Base-by-base conservation (phyloP, 2,797 vertebrate species). In the Protosalanx chinensis region DNA sequence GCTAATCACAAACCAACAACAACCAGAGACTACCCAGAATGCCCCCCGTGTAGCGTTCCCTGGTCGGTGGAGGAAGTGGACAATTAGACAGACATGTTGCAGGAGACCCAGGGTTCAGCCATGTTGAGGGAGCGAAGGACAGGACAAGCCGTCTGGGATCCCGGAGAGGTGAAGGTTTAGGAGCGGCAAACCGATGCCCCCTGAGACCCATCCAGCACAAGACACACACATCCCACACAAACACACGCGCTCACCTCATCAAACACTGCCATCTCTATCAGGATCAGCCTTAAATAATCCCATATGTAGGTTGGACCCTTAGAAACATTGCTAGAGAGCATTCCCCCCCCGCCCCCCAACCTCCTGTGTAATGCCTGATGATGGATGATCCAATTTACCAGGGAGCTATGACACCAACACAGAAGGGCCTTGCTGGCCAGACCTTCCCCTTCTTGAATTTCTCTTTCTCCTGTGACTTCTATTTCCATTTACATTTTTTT, bases 381-480 rank as follows among this genome's bases (percentile, higher is more conserved):
- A 87, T 87, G 90, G 92, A 93, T 93, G 91, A 88, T 86, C 85
- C 91, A 90, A 93, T 93, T 93, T 92, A 88, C 84, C 81, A 74
- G 84, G 76, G 81, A 84, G 89, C 88, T 88, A 91, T 92, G 88
- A 86, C 70, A 84, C 72, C 68, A 74, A 81, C 53, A 58, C 67
- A 57, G 32, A 12, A 68, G 67, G 30, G 53, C 7, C 65, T 29
- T 46, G 46, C 37, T 7, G 37, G 65, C 23, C 27, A 46, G 65
- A 7, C 65, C 12, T 32, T 68, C 23, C 16, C 6, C n/a, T 33
- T 33, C 58, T 23, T 57, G 32, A 46, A 27, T 49, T 37, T 27
- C 64, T 68, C 59, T 49, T 41, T 61, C 37, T 60, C 37, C 56
- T 46, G 41, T 46, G 41, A 46, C 41, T 46, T 46, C 41, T 46